Percentiles rank a stretch among this genome's conserved stretches.
Evolutionary conservation across 1,140 invertebrate species (phyloP).

Genomic region (Bathynomus jamesi): DNA sequence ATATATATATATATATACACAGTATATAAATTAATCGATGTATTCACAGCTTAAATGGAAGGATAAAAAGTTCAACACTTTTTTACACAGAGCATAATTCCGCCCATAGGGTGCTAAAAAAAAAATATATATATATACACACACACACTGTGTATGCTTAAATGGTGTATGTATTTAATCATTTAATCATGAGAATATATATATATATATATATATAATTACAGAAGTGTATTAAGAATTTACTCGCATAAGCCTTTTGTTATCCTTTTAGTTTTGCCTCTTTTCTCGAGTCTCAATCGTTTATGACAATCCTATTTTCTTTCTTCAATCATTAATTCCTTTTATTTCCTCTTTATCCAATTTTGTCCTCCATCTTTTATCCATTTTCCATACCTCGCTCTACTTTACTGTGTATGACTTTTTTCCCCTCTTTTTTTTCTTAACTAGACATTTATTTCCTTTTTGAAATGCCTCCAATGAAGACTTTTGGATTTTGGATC

Average conservation of each 20-base stretch:
- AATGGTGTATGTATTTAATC: not conserved
- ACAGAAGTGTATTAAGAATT: not conserved
- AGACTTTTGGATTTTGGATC: constrained; percentile 8
- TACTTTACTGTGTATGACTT: not conserved
- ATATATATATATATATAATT: constrained; percentile 8
- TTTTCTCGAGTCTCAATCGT: not conserved
- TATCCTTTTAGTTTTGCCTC: too few species aligned
- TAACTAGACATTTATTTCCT: constrained; percentile 1
- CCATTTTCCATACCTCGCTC: not conserved
- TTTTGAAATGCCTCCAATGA: constrained; percentile 1
- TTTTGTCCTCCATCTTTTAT: not conserved
- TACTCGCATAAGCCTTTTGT: too few species aligned
- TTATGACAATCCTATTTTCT: not conserved
- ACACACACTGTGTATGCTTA: not conserved
- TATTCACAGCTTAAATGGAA: too few species aligned
- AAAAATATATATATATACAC: not conserved
- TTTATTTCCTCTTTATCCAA: not conserved
- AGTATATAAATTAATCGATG: too few species aligned
- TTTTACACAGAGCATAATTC: too few species aligned
- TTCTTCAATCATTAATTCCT: not conserved
- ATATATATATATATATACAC: too few species aligned
- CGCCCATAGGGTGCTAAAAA: too few species aligned
- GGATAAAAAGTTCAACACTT: too few species aligned
- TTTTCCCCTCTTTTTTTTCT: not conserved
- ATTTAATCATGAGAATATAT: not conserved